A percentile compares a stretch with the other conserved stretches of the same genome.
These are phyloP conservation scores for Palythoa caribaeorum DNA, from an alignment of 92 coral and sea anemone species.

Conservation along the genomic window DNA sequence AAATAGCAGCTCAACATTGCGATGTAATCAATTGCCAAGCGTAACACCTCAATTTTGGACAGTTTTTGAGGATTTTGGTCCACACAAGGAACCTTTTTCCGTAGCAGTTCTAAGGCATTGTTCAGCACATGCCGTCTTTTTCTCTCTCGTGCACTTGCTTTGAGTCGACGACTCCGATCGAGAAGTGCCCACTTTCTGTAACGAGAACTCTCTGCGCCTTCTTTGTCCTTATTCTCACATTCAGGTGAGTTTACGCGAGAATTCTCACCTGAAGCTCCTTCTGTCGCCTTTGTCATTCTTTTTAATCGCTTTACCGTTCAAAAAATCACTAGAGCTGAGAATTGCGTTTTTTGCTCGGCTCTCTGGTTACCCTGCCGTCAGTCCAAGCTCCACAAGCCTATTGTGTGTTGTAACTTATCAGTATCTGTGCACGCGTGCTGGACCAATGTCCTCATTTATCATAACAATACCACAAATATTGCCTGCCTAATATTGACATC, in stretches of 20 bases:
- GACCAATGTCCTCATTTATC: slow-evolving; percentile 62
- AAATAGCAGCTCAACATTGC: slow-evolving; percentile 93
- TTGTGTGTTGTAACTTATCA: slow-evolving; percentile 78
- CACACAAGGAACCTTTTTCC: slow-evolving; percentile 97
- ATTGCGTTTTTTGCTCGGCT: slow-evolving; percentile 75
- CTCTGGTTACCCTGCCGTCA: slow-evolving; percentile 52
- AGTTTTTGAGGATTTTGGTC: slow-evolving; percentile 98
- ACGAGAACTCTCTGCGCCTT: slow-evolving; percentile 75
- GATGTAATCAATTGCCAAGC: slow-evolving; percentile 94
- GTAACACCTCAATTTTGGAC: slow-evolving; percentile 93
- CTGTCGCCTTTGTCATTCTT: slow-evolving; percentile 73
- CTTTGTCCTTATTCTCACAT: slow-evolving; percentile 68
- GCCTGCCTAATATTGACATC: slow-evolving; percentile 51
- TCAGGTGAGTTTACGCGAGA: slow-evolving; percentile 57
- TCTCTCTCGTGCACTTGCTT: slow-evolving; percentile 96
- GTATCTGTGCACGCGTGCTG: slow-evolving; percentile 81
- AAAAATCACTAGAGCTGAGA: slow-evolving; percentile 43
- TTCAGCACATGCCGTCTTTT: slow-evolving; percentile 95
- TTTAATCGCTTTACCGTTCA: slow-evolving; percentile 9
- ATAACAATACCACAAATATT: slow-evolving; percentile 71
- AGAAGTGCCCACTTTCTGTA: slow-evolving; percentile 96
- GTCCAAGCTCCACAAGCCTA: slow-evolving; percentile 43
- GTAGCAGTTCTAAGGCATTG: slow-evolving; percentile 88
- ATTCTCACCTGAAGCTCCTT: slow-evolving; percentile 59
- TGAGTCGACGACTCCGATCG: slow-evolving; percentile 89